Evolutionary conservation across 2,113 vertebrate genomes (phyloP), one percentile per base, ranked within the genome.

Genomic region (Desmodus rotundus): DNA sequence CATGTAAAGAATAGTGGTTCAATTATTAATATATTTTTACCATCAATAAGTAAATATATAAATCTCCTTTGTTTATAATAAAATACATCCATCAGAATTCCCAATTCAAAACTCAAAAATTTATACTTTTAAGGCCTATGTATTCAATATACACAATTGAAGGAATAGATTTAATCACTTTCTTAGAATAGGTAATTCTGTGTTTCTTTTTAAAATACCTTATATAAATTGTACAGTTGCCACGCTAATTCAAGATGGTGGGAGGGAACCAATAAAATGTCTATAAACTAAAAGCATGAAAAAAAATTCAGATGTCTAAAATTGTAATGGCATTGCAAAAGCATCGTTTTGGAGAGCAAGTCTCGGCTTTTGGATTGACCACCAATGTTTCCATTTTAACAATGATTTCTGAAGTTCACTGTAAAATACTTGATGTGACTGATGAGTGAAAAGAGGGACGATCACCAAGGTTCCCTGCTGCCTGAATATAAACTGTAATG

Each of bases 311-410:
- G 0, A 6, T 47, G 68, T 87, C 16, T 97, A n/a, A 61, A 96
- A 94, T 61, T 89, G 93, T 84, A 94, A 70, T 65, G 89, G 50
- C 45, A 95, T 86, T 97, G 85, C 41, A 41, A 80, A 97, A 96
- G 76, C 89, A n/a, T 41, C 19, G 1, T 93, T 96, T 73, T 78
- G 43, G 22, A 31, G 19, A 70, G 28, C 28, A 96, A 56, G 9
- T 92, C 31, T 54, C 61, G 0, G 26, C 22, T 89, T 95, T 95
- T 68, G 41, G 76, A 94, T 74, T 89, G 85, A 82, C 38, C 87
- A 78, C n/a, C 43, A 87, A 5, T 73, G 95, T 86, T 82, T 94
- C 47, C 70, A 87, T 77, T 81, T 50, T 74, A 87, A 43, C 31
- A 72, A 85, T 41, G 12, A 74, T 88, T 94, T 78, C 89, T 85